Base-by-base conservation (phyloP, 2,888 invertebrate genomes). In the Blomia tropicalis region DNA sequence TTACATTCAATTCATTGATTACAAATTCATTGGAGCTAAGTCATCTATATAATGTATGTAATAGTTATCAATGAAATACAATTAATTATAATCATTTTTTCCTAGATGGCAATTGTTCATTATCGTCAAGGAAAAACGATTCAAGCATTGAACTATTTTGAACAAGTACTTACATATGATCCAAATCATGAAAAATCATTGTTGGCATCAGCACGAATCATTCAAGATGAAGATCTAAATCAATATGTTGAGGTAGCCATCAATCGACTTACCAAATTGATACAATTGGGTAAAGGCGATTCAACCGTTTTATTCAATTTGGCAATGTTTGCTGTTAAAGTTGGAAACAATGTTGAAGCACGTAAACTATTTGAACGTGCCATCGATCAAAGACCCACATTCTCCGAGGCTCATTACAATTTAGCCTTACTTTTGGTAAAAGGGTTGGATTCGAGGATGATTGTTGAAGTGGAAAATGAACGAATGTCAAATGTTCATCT, bases 281-380 rank as follows among this genome's bases (percentile, higher is more conserved):
- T 70, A 59, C 63, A 69, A 62, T 60, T 63, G 7, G 69, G 71
- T 14, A 70, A 70, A 29, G 67, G 67, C 36, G 72, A 73, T 61
- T 69, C 71, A 27, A 70, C 71, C 63, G 66, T 72, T 14, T 71
- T 70, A 66, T 74, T 74, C 65, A 72, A 72, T 60, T 67, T 72
- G 56, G 74, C 71, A 32, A 73, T 74, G 73, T 65, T 74, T 30
- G 68, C 70, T 7, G 73, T 73, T 70, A 74, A 74, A 63, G 69
- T 69, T 58, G 64, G 67, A 29, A 67, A 72, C 14, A 72, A 69
- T 62, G 60, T 59, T 14, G 66, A 66, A 2, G 72, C 73, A 4
- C 70, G 71, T 60, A 63, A 62, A 43, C 70, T 70, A 67, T 73
- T 73, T 65, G 70, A 69, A 44, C 68, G 70, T 59, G 71, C 73